Base-by-base conservation (phyloP, 2,888 invertebrate genomes). In the Calliphora vomitoria region DNA sequence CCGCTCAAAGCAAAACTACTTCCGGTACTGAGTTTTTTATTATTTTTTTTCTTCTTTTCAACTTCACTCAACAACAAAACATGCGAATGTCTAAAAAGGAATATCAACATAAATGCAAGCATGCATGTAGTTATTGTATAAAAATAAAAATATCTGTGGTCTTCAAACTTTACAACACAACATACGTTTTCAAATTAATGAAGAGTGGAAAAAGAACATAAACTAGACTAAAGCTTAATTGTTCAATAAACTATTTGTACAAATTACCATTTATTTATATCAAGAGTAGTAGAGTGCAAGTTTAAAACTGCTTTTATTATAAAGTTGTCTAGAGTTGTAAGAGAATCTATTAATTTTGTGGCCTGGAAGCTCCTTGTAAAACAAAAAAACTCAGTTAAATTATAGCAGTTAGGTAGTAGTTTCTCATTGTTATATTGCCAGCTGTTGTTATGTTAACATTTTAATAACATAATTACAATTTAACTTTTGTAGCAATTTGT, bases 1-100 rank as follows among this genome's bases (percentile, higher is more conserved):
- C 53, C 75, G 87, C 87, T 87, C 79, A 58, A 74, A 60, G 82
- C 74, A 82, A 83, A 87, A 87, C 84, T 74, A 81, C 82, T 87
- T 85, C 87, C 84, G 84, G 18, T 85, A 31, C 15, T 41, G 53
- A 18, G 31, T 74, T 66, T 72, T 38, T 53, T 55, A n/a, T 69
- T 55, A 64, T 31, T n/a, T 44, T 20, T 47, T 35, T 35, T 35
- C 5, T 6, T 3, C 31, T n/a, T n/a, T 25, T 1, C 2, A 25
- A 25, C 35, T 35, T 35, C 35, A 35, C 35, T 35, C n/a, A 25
- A 10, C 25, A 50, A 53, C 20, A 31, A 25, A 11, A 31, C 15
- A 60, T 31, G 55, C 18, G 55, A 55, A 25, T 25, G 25, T 25
- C 25, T 25, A 25, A 25, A 25, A 2, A 25, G 25, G 25, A 25